Evolutionary conservation across 35 echinoderm and acorn worm genomes (phyloP), one percentile per base, ranked within the genome.

Genomic region (Hemicentrotus pulcherrimus): DNA sequence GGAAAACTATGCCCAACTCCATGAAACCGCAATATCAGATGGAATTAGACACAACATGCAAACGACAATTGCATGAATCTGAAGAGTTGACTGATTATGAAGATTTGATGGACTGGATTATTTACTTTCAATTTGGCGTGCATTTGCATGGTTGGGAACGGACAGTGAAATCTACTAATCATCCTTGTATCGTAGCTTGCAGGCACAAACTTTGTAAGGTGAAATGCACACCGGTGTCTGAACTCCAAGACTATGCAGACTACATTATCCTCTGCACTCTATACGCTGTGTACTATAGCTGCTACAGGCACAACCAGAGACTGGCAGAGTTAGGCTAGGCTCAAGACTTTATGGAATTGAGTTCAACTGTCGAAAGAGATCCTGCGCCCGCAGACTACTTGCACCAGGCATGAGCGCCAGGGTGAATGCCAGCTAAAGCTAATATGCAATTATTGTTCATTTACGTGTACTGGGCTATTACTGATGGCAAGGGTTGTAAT

Each of bases 391-490:
- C 4, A 59, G 52, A 59, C 52, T 59, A 59, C 16, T 59, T 59
- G 52, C 52, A 59, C 11, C 52, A 59, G n/a, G 65, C 65, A 78
- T 78, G 65, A 78, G 65, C 24, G 65, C 65, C 65, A 78, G 65
- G 65, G 65, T 78, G 65, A 78, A 78, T 78, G 65, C 65, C 65
- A 78, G 24, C 65, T 28, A 78, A 28, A 78, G 65, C 65, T 78
- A 78, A 78, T 78, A 78, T 78, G 65, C 65, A 78, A 78, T 78
- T 78, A 78, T 78, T 78, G 65, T 78, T 78, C 65, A 78, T 28
- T 78, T 78, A 24, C 22, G 22, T n/a, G 65, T 78, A 78, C 65
- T n/a, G 28, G 28, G 65, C 65, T 78, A 78, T 78, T 78, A 78
- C 28, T 22, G 65, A 78, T 78, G 65, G 65, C 0, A 78, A 78